Percentiles rank a stretch among this genome's conserved stretches.
These are phyloP conservation scores for Xestia rhomboidea DNA, from an alignment of 2,888 invertebrate genomes.

Conservation along the genomic window DNA sequence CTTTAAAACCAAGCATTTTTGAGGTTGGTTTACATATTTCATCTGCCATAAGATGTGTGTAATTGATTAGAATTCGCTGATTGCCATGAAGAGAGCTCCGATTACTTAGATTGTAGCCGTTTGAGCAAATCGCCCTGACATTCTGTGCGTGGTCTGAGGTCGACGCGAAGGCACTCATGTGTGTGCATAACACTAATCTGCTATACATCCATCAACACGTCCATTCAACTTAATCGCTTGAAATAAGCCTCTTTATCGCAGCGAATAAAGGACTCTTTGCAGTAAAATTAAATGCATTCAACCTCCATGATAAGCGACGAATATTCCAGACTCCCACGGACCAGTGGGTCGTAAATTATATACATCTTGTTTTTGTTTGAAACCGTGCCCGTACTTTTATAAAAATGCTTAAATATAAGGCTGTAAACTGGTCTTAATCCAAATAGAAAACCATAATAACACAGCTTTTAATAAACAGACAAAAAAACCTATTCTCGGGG, in stretches of 20 bases:
- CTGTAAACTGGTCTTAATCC: slow-evolving; percentile 71
- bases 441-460: slow-evolving; percentile 56
- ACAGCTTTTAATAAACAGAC: background rate
- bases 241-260: slow-evolving; percentile 35
- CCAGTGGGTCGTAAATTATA: slow-evolving; percentile 64
- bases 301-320: slow-evolving; percentile 35
- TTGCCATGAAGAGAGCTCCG: slow-evolving; percentile 65
- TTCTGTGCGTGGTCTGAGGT: slow-evolving; percentile 81
- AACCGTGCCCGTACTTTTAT: slow-evolving; percentile 59
- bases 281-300: slow-evolving; percentile 38
- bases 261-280: slow-evolving; percentile 9
- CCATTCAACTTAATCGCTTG: slow-evolving; percentile 46
- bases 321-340: slow-evolving; percentile 41
- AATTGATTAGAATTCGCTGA: slow-evolving; percentile 70
- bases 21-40: slow-evolving; percentile 27
- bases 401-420: slow-evolving; percentile 59
- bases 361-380: slow-evolving; percentile 68
- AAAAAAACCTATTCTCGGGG: background rate
- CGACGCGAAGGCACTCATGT: slow-evolving; percentile 82
- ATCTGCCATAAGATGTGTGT: slow-evolving; percentile 45
- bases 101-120: slow-evolving; percentile 67
- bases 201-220: slow-evolving; percentile 64
- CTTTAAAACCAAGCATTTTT: background rate
- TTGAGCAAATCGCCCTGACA: slow-evolving; percentile 83
- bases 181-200: slow-evolving; percentile 66